Evolutionary conservation across 2,797 vertebrate species (phyloP), one percentile per base, ranked within the genome.

Genomic region (Melanotaenia parkinsoni): DNA sequence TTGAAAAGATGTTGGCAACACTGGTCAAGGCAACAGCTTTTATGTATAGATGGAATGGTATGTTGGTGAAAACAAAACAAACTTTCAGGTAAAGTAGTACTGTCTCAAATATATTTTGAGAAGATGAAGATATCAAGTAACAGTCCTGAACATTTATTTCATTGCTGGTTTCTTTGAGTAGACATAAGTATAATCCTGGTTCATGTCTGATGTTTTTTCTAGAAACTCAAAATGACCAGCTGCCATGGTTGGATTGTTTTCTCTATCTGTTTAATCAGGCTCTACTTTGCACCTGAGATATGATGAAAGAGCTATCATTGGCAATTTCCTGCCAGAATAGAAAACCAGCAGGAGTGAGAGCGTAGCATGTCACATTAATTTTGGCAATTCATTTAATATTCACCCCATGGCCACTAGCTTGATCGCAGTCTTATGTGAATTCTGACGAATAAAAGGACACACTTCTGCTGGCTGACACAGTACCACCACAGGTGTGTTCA

Each of bases 321-420:
- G 50, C 22, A 74, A 72, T 78, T 71, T 71, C 50, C 30, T 65
- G 56, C 28, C 20, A 68, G 71, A 74, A 63, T 30, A 71, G 73
- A 81, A 79, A 84, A 59, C 4, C 80, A 80, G 70, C 76, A 68
- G 64, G 72, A 74, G 54, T 50, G 58, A 80, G 40, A 68, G 57
- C 50, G 72, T 61, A 63, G 70, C 62, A 47, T 73, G 40, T 79
- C 59, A 73, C 20, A 74, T 81, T 76, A 67, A 51, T 65, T 56
- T 61, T 70, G 45, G 65, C 37, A 61, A 28, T 63, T 70, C 51
- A 80, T 69, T 78, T 64, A 76, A 72, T 38, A 61, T 28, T 70
- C 61, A 51, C 68, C 33, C 56, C 56, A 59, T 70, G 58, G n/a
- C 37, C 45, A 54, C 54, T 1, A 54, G 40, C 26, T 38, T 78